These are phyloP conservation scores for Aplysia californica DNA, from an alignment of 1,140 invertebrate genomes.

Conservation along the genomic window DNA sequence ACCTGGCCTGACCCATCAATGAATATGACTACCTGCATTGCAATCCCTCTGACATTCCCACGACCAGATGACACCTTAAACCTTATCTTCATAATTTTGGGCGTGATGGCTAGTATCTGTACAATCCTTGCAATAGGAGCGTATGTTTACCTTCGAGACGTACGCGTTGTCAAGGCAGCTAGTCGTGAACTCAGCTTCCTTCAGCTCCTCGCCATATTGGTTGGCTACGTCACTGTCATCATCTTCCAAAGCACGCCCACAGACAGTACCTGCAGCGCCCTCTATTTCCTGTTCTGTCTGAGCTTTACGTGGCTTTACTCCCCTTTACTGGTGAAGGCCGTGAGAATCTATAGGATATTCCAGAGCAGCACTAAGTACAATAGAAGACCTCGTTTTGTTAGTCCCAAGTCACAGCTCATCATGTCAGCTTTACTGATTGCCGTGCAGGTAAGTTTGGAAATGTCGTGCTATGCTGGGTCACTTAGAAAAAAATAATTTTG, in stretches of 20 bases:
- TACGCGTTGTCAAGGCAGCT: conserved; percentile 89
- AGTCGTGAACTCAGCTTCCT: conserved; percentile 90
- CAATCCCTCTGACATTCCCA: conserved; percentile 38
- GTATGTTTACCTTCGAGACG: conserved; percentile 83
- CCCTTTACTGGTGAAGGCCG: conserved; percentile 91
- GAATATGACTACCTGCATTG: conserved; percentile 70
- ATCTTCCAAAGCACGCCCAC: conserved; percentile 78
- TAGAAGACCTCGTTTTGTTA: no score
- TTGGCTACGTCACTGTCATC: conserved; percentile 91
- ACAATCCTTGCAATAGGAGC: conserved; percentile 69
- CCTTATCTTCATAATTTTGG: conserved; percentile 67
- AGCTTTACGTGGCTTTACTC: conserved; percentile 94
- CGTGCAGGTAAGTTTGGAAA: no score
- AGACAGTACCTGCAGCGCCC: conserved; percentile 65
- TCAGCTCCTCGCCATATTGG: conserved; percentile 84
- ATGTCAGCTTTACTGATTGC: no score
- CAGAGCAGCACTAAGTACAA: no score
- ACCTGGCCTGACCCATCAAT: conserved; percentile 63
- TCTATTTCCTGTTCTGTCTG: conserved; percentile 79
- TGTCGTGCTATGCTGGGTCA: no score
- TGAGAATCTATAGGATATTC: conserved; percentile 91
- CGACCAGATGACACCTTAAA: conserved; percentile 51
- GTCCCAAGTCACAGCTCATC: no score
- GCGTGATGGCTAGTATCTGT: conserved; percentile 67
- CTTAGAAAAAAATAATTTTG: no score